A percentile compares a stretch with the other conserved stretches of the same genome.
Conservation (phyloP, 2,797 vertebrate genomes). For the Simalia tracyae region DNA sequence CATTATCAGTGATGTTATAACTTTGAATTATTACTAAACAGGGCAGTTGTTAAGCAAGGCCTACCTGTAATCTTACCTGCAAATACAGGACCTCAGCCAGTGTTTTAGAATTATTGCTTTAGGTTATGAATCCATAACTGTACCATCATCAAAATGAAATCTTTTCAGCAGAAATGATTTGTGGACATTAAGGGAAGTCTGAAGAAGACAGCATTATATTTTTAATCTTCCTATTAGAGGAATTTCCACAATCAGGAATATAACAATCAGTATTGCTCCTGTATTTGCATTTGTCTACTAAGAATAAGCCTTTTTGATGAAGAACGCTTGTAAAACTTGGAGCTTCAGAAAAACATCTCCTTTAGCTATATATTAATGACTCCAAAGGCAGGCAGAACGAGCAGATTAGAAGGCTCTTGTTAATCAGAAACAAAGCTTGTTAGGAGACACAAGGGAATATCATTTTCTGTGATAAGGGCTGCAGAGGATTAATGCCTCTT, state of each 20-base stretch:
- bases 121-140: not conserved
- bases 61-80: not conserved
- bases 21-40: not conserved
- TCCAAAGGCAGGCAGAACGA: constrained; percentile 26
- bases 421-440: constrained; percentile 23
- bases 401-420: not conserved
- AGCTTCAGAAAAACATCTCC: constrained; percentile 51
- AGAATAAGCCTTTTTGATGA: constrained; percentile 6
- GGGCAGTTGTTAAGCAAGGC: not conserved
- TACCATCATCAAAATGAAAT: not conserved
- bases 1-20: not conserved
- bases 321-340: constrained; percentile 28
- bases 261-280: fast-evolving
- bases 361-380: constrained; percentile 33
- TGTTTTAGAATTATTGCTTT: not conserved
- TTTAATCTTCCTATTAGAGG: not conserved
- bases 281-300: not conserved
- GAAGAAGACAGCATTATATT: not conserved
- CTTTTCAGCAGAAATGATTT: constrained; percentile 9
- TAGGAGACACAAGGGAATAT: not conserved
- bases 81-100: not conserved
- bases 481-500: constrained; percentile 4
- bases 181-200: not conserved
- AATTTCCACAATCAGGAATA: not conserved
- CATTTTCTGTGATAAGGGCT: not conserved